A percentile compares a stretch with the other conserved stretches of the same genome.
phyloP scores from a whole-genome alignment of 2,113 vertebrate species.

The Uropsilus gracilis region DNA sequence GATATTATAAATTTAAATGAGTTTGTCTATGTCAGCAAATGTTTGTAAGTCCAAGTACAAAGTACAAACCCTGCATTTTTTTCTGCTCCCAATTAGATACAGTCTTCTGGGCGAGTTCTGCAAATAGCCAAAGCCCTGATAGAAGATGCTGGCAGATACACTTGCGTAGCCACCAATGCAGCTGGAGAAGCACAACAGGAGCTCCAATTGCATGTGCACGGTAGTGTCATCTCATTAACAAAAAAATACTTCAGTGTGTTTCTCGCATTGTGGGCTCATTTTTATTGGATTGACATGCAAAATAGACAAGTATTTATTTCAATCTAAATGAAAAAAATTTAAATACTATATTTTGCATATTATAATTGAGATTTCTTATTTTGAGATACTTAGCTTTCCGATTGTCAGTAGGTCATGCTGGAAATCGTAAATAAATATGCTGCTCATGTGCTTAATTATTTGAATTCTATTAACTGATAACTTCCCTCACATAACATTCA shows the following conservation, averaged over 20 bases:
- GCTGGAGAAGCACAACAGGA: constrained; percentile 95
- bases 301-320: constrained; percentile 18
- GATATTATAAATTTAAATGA: background rate
- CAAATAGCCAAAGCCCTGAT: constrained; percentile 88
- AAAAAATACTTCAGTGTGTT: background rate
- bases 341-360: background rate
- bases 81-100: constrained; percentile 90
- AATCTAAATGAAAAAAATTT: background rate
- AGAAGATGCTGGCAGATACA: constrained; percentile 94
- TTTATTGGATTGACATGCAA: background rate
- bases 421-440: background rate
- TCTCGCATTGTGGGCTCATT: background rate
- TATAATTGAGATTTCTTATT: background rate
- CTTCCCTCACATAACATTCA: background rate
- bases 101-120: constrained; percentile 92
- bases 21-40: background rate
- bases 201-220: constrained; percentile 91
- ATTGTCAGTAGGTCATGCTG: background rate
- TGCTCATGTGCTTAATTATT: background rate
- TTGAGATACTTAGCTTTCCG: background rate
- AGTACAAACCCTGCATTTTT: constrained; percentile 63
- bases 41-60: background rate
- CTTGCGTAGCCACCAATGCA: constrained; percentile 96
- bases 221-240: constrained; percentile 84
- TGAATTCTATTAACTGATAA: background rate